Conservation (phyloP, 2,888 invertebrate species). For the Gisinianus flammeolus region DNA sequence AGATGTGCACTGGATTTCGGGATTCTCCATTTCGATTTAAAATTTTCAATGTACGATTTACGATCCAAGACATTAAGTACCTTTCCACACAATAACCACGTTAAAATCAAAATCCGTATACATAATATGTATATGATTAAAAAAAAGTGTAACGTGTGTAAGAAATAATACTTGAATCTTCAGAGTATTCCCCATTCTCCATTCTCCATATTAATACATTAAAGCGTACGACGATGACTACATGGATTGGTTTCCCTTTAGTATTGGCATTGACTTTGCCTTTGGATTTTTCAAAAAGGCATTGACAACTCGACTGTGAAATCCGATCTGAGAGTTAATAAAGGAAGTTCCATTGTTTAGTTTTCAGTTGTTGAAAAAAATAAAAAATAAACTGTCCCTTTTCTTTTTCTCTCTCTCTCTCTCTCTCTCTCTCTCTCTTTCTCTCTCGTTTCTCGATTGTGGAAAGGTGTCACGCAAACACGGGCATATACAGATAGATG, state of each 20-base stretch:
- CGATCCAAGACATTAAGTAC: too few species aligned
- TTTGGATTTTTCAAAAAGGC: constrained; percentile 1
- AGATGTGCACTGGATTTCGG: background rate
- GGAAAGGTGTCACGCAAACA: constrained; percentile 42
- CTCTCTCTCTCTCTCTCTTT: background rate
- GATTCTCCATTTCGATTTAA: too few species aligned
- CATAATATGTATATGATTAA: too few species aligned
- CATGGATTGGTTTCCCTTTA: background rate
- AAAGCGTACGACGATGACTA: background rate
- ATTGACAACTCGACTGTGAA: constrained; percentile 42
- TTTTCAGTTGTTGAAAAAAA: constrained; percentile 5
- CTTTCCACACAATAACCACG: too few species aligned
- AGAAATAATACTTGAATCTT: too few species aligned
- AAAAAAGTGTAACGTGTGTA: too few species aligned
- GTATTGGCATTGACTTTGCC: background rate
- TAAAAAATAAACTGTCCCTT: constrained; percentile 35
- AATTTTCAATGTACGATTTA: too few species aligned
- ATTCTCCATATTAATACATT: too few species aligned
- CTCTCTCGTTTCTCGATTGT: background rate
- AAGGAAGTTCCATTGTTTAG: constrained; percentile 46
- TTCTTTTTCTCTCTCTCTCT: background rate
- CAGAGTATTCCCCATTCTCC: too few species aligned
- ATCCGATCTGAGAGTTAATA: constrained; percentile 44
- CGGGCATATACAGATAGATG: constrained; percentile 17
- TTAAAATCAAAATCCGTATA: too few species aligned